phyloP scores from a whole-genome alignment of 2,888 invertebrate genomes.

The Cheilosia impressa region DNA sequence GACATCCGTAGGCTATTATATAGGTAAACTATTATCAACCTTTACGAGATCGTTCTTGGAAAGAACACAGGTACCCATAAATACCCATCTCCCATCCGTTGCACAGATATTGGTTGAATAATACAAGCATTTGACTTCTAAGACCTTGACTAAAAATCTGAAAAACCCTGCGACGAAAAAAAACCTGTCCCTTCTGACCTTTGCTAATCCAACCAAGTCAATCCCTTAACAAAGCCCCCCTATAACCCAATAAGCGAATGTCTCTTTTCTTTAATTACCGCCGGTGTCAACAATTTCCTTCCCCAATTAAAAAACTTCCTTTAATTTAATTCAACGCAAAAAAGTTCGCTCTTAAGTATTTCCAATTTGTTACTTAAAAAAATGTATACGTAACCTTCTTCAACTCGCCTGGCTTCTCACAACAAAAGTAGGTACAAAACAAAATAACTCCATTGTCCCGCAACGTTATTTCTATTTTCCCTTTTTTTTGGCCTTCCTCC shows the following conservation, averaged over 20 bases:
- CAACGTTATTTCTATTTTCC: not conserved
- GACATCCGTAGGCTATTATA: no score
- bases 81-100: no score
- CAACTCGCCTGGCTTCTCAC: not conserved
- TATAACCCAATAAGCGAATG: conserved; percentile 41
- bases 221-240: not conserved
- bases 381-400: conserved; percentile 37
- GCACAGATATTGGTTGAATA: no score
- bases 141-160: no score
- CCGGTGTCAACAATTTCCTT: conserved; percentile 59
- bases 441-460: conserved; percentile 36
- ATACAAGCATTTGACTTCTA: no score
- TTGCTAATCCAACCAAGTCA: not conserved
- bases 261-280: conserved; percentile 59
- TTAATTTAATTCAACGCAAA: conserved; percentile 35
- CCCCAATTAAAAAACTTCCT: conserved; percentile 67
- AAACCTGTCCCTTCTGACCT: not conserved
- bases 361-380: conserved; percentile 64
- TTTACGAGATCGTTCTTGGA: no score
- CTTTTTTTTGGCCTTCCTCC: not conserved
- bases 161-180: not conserved
- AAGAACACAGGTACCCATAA: no score
- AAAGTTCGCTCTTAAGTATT: conserved; percentile 27
- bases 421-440: not conserved
- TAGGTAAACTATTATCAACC: no score